Evolutionary conservation across 2,888 invertebrate genomes (phyloP).

Genomic region (Drosophila vallismaia): DNA sequence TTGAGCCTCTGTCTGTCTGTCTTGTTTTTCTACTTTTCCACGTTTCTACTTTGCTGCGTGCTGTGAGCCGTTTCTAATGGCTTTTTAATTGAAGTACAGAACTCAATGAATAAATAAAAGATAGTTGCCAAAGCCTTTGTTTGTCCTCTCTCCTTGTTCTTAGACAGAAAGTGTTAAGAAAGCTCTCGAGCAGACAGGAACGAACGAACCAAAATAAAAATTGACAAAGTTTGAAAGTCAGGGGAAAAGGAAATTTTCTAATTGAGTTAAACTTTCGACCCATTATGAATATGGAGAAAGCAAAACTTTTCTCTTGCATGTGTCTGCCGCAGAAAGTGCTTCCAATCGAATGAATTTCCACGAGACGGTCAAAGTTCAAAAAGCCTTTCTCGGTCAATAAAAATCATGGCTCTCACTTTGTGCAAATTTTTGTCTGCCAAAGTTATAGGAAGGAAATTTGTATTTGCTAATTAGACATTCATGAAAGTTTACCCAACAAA

Average conservation of each 20-base stretch:
- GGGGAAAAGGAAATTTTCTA: conserved; percentile 52
- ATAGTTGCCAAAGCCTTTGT: conserved; percentile 50
- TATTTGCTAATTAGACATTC: neutral
- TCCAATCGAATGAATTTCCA: conserved; percentile 34
- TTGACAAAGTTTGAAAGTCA: conserved; percentile 12
- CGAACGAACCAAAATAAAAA: conserved; percentile 13
- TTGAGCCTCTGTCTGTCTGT: conserved; percentile 24
- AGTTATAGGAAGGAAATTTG: neutral
- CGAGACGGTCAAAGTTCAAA: conserved; percentile 27
- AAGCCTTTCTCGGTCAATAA: conserved; percentile 20
- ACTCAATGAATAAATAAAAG: conserved; percentile 74
- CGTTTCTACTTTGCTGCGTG: conserved; percentile 3
- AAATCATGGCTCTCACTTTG: conserved; percentile 7
- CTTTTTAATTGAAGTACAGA: conserved; percentile 73
- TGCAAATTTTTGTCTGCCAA: neutral
- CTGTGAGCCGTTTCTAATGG: conserved; percentile 56
- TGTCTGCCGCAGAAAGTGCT: conserved; percentile 30
- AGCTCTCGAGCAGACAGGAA: conserved; percentile 4
- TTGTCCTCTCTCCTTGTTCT: conserved; percentile 1
- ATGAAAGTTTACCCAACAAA: neutral
- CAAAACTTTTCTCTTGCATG: conserved; percentile 32
- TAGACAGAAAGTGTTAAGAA: conserved; percentile 4
- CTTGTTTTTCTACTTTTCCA: conserved; percentile 4
- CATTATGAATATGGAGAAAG: conserved; percentile 37
- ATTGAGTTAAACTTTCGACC: conserved; percentile 56